Evolutionary conservation across 2,797 vertebrate species (phyloP).

Genomic region (Champsocephalus esox): DNA sequence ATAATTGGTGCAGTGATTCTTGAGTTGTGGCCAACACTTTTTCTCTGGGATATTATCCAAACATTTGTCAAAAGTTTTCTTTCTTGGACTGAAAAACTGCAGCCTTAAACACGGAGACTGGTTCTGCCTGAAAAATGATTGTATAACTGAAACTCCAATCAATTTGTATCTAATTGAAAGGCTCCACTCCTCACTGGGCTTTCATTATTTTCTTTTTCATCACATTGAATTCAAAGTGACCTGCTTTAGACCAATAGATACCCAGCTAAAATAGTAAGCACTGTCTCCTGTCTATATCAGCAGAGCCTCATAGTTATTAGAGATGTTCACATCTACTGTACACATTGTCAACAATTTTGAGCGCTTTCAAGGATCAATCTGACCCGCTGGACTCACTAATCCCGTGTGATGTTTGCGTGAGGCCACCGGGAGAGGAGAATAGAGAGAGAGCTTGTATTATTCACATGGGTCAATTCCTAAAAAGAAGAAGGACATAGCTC

Average conservation of each 20-base stretch:
- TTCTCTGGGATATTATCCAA: background rate
- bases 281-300: slow-evolving; percentile 4
- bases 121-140: slow-evolving; percentile 10
- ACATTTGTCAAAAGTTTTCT: background rate
- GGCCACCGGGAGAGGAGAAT: slow-evolving; percentile 51
- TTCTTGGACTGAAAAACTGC: background rate
- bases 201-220: background rate
- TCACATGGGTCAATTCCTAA: slow-evolving; percentile 64
- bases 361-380: slow-evolving; percentile 49
- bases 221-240: background rate
- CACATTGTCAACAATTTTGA: slow-evolving; percentile 18
- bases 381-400: slow-evolving; percentile 40
- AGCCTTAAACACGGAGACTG: background rate
- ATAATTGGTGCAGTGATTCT: no score
- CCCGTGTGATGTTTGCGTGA: slow-evolving; percentile 47
- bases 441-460: slow-evolving; percentile 63
- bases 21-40: background rate
- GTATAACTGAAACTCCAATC: background rate
- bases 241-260: background rate
- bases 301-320: slow-evolving; percentile 10
- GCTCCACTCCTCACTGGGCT: background rate
- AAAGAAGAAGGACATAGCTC: slow-evolving; percentile 40
- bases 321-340: background rate
- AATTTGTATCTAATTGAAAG: slow-evolving; percentile 21
- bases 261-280: slow-evolving; percentile 20